Evolutionary conservation across 2,888 invertebrate genomes (phyloP), one percentile per base, ranked within the genome.

Genomic region (Heliconius charithonia): DNA sequence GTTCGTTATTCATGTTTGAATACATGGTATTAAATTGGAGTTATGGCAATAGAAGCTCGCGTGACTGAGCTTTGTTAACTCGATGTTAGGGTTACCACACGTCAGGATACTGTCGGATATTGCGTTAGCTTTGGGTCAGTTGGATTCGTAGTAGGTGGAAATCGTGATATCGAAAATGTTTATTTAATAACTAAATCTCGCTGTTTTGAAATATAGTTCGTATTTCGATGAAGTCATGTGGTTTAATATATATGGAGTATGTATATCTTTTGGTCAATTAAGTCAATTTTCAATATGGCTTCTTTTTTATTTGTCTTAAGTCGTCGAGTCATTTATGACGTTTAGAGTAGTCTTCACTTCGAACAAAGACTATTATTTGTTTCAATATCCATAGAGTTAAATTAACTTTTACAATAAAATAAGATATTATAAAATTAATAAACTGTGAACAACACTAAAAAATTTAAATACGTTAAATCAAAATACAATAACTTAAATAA

Each of bases 11-110:
- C 67, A 25, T 59, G 56, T 76, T 70, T 73, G 76, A 69, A 74
- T 59, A 76, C 63, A 79, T 67, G 59, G 29, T 69, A 78, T 78
- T 78, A 78, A 75, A 80, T 79, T 71, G 76, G 69, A 78, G 69
- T 80, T 78, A 80, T 76, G 76, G 76, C 78, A 78, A 72, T 78
- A 78, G 25, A 69, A 65, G 76, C 75, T 79, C 63, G 72, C 81
- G 81, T 81, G 81, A 80, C 81, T 70, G 79, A 70, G 77, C 77
- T 81, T 80, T 80, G 79, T 77, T 78, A 59, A 37, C 67, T 32
- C 74, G 67, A 73, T 45, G 59, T 62, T 78, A 59, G 62, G 73
- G 73, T 74, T 74, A 74, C 77, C 77, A 78, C 65, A 67, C 73
- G 62, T 78, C 73, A 74, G 73, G 29, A 29, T 69, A 25, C 37